Conservation (phyloP, 2,113 vertebrate genomes). For the Meles meles region DNA sequence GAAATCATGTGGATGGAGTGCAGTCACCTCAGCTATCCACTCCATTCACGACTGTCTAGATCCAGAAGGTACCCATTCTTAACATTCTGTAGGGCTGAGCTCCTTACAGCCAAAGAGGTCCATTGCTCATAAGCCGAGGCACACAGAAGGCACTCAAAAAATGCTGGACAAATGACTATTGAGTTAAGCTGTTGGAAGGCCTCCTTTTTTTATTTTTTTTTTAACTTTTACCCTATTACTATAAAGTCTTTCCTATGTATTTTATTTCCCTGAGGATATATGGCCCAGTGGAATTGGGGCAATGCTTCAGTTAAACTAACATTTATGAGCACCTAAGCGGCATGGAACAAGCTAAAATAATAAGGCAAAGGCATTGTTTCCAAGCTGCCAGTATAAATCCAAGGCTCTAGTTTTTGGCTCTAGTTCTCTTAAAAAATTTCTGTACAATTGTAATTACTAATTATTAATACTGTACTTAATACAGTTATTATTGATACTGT, state of each 20-base stretch:
- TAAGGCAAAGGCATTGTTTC: not conserved
- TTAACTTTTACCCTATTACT: not conserved
- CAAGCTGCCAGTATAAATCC: not conserved
- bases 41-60: not conserved
- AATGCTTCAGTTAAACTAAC: conserved; percentile 1
- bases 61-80: not conserved
- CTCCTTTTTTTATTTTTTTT: not conserved
- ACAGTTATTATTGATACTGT: not conserved
- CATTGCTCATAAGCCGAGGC: not conserved
- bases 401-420: not conserved
- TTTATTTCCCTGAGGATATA: not conserved
- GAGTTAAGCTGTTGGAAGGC: not conserved
- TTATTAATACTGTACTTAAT: not conserved
- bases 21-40: not conserved
- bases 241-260: not conserved
- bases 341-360: not conserved
- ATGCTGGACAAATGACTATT: not conserved
- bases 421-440: not conserved
- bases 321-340: not conserved
- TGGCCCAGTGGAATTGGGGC: not conserved
- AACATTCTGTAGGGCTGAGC: not conserved
- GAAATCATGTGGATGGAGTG: not conserved
- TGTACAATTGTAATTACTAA: not conserved
- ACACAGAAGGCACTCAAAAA: not conserved
- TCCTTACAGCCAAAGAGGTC: not conserved